Base-by-base conservation (phyloP, 2,888 invertebrate species). In the Hololepta plana region DNA sequence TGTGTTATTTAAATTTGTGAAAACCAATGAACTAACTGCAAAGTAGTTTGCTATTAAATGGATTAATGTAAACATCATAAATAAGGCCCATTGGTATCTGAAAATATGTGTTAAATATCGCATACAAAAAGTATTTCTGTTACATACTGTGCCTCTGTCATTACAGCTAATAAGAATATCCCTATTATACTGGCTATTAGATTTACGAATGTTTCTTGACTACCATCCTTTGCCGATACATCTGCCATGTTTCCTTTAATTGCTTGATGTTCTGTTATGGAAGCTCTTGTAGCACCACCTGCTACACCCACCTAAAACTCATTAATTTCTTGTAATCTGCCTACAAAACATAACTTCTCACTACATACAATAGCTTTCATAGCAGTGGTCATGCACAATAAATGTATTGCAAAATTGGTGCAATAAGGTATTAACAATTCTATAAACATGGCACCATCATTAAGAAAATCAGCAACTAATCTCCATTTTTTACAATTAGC, bases 131-230 rank as follows among this genome's bases (percentile, higher is more conserved):
- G 9, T 21, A 21, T 21, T 7, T 8, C 9, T 21, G 6, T 8
- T 21, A 7, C 6, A 6, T 6, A 7, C 6, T 9, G 22, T 21
- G 9, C 10, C n/a, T n/a, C n/a, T n/a, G n/a, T n/a, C n/a, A n/a
- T n/a, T 35, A 59, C 37, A 4, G 75, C 73, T 20, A 93, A 59
- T 27, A 93, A 53, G 20, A 75, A 53, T 24, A 93, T 62, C 28
- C 85, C 87, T 28, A 71, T 51, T 24, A 90, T 47, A 6, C 91
- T 79, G 6, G 84, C 91, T 19, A 81, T 52, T 22, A 95, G 60
- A 58, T 95, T 95, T 8, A 96, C 91, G 36, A 88, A 70, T 0
- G 93, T 95, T 53, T 96, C 96, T 59, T 96, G 96, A 33, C 91
- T 90, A 4, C 88, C 81, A 50, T 96, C 95, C 57, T 95, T 95